Conservation (phyloP, 2,797 vertebrate species). For the Neosilurus hyrtlii region DNA sequence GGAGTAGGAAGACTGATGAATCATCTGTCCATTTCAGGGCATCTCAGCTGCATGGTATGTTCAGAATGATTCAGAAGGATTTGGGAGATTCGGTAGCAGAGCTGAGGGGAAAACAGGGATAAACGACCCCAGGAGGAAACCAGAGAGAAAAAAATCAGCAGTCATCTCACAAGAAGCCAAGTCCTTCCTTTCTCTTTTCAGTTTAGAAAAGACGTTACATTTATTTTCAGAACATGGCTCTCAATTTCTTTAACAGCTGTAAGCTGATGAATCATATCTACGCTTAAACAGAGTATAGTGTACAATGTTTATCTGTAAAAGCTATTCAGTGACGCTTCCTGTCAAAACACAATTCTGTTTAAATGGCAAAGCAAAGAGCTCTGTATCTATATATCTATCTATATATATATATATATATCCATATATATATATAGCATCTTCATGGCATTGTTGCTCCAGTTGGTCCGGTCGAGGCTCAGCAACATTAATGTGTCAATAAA, state of each 20-base stretch:
- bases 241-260: not conserved
- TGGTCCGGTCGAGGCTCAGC: too few relatives aligned
- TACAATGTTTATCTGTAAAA: too few relatives aligned
- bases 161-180: not conserved
- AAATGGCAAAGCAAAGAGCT: not conserved
- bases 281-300: not conserved
- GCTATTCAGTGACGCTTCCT: not conserved
- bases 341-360: not conserved
- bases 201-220: not conserved
- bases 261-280: not conserved
- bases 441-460: too few relatives aligned
- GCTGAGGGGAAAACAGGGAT: constrained; percentile 78
- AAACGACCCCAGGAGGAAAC: constrained; percentile 12
- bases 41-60: constrained; percentile 69
- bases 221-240: not conserved
- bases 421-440: too few relatives aligned
- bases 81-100: constrained; percentile 75
- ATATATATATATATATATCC: too few relatives aligned
- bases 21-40: constrained; percentile 74
- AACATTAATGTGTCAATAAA: too few relatives aligned
- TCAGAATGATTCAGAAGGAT: constrained; percentile 74
- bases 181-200: too few relatives aligned
- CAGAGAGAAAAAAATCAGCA: not conserved
- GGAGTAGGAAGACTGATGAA: constrained; percentile 54
- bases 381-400: too few relatives aligned